Conservation (phyloP, 2,113 vertebrate genomes). For the Centropristis striata region DNA sequence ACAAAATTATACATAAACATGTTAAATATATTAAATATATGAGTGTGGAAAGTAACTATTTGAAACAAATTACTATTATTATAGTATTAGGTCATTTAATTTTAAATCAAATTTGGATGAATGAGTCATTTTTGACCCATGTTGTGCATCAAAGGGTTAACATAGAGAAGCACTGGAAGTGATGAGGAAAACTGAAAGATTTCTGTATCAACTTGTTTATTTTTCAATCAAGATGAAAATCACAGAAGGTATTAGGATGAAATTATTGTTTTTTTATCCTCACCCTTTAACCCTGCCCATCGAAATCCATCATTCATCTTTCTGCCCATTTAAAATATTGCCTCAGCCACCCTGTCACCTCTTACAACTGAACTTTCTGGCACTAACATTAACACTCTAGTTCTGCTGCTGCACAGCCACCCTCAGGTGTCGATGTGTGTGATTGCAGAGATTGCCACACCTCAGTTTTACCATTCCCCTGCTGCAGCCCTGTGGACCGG, state of each 20-base stretch:
- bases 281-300: slow-evolving; percentile 17
- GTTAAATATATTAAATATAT: too few relatives aligned
- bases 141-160: too few relatives aligned
- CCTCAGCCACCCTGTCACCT: neutral
- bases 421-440: slow-evolving; percentile 12
- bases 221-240: slow-evolving; percentile 28
- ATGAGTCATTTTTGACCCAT: too few relatives aligned
- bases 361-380: neutral
- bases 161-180: slow-evolving; percentile 17
- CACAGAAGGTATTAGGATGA: slow-evolving; percentile 21
- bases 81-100: too few relatives aligned
- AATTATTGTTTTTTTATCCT: slow-evolving; percentile 40
- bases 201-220: slow-evolving; percentile 14
- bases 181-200: slow-evolving; percentile 26
- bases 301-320: slow-evolving; percentile 24
- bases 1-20: too few relatives aligned
- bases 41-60: too few relatives aligned
- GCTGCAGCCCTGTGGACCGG: neutral
- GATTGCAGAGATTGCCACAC: slow-evolving; percentile 25
- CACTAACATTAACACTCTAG: neutral
- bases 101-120: too few relatives aligned
- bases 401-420: neutral
- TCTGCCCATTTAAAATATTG: slow-evolving; percentile 10
- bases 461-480: slow-evolving; percentile 7
- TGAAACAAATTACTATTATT: too few relatives aligned